A percentile compares a stretch with the other conserved stretches of the same genome.
These are phyloP conservation scores for Lithobates sylvaticus DNA, from an alignment of 2,797 vertebrate species.

Conservation along the genomic window DNA sequence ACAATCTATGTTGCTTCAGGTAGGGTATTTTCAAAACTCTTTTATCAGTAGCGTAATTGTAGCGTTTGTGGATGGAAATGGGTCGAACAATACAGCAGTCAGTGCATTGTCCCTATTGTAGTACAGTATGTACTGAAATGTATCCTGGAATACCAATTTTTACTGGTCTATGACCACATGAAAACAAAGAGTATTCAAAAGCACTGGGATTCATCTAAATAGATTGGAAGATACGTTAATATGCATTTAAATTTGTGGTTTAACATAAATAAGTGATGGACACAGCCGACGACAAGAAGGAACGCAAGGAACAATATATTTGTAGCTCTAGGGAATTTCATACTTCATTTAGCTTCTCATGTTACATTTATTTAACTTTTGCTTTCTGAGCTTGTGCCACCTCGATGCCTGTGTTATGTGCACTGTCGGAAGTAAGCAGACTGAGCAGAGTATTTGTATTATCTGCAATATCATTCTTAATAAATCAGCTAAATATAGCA, in stretches of 20 bases:
- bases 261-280: background rate
- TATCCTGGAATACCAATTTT: too few relatives aligned
- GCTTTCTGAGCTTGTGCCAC: slow-evolving; percentile 28
- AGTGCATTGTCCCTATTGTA: too few relatives aligned
- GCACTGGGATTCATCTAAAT: background rate
- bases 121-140: too few relatives aligned
- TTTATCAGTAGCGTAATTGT: too few relatives aligned
- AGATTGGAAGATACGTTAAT: background rate
- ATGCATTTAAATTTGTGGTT: background rate
- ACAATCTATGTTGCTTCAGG: too few relatives aligned
- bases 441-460: slow-evolving; percentile 43
- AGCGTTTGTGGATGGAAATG: too few relatives aligned
- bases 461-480: slow-evolving; percentile 46
- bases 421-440: slow-evolving; percentile 22
- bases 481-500: slow-evolving; percentile 18
- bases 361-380: slow-evolving; percentile 30
- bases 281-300: background rate
- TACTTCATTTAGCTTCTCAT: slow-evolving; percentile 32
- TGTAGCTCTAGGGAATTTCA: slow-evolving; percentile 1
- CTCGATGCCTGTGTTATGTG: slow-evolving; percentile 24
- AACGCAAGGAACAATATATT: slow-evolving; percentile 5
- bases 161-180: too few relatives aligned
- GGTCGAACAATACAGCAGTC: too few relatives aligned
- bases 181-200: background rate
- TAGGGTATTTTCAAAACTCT: too few relatives aligned